A percentile compares a stretch with the other conserved stretches of the same genome.
Evolutionary conservation across 1,140 invertebrate species (phyloP).

Genomic region (Drosophila bipectinata): DNA sequence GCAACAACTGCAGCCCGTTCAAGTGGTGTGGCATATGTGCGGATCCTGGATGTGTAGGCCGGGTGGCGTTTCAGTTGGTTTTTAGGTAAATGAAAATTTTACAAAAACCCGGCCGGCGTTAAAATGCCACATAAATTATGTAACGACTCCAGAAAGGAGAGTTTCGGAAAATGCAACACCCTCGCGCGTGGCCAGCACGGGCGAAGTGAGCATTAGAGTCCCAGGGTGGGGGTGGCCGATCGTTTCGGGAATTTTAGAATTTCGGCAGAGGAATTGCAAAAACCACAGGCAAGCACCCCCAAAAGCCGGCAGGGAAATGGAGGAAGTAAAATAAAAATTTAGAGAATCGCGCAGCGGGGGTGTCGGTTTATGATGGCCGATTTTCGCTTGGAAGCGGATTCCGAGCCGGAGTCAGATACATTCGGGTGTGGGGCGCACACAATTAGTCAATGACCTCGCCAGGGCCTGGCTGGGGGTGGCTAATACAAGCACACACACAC

Average conservation of each 20-base stretch:
- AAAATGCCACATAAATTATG: constrained; percentile 81
- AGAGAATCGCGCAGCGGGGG: constrained; percentile 54
- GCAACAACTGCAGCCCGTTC: constrained; percentile 50
- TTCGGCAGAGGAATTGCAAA: constrained; percentile 58
- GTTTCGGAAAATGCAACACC: constrained; percentile 35
- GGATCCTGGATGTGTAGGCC: constrained; percentile 16
- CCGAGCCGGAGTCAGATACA: constrained; percentile 33
- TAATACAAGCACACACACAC: constrained; percentile 18
- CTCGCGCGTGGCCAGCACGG: constrained; percentile 50
- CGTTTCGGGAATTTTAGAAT: constrained; percentile 54
- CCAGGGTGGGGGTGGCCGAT: constrained; percentile 18
- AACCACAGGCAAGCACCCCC: constrained; percentile 50
- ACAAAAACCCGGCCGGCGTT: constrained; percentile 50
- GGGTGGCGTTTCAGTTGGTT: constrained; percentile 6
- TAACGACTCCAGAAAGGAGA: constrained; percentile 13
- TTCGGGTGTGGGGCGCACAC: constrained; percentile 54
- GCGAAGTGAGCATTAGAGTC: constrained; percentile 48
- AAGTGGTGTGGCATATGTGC: constrained; percentile 68
- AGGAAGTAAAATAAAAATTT: constrained; percentile 53
- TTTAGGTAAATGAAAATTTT: constrained; percentile 57
- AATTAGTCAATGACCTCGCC: constrained; percentile 81
- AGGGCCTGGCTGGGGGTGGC: constrained; percentile 31
- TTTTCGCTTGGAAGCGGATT: not conserved
- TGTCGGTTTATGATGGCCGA: constrained; percentile 20
- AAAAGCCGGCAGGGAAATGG: constrained; percentile 14